Conservation (phyloP, 2,113 vertebrate genomes). For the Pyxicephalus adspersus region DNA sequence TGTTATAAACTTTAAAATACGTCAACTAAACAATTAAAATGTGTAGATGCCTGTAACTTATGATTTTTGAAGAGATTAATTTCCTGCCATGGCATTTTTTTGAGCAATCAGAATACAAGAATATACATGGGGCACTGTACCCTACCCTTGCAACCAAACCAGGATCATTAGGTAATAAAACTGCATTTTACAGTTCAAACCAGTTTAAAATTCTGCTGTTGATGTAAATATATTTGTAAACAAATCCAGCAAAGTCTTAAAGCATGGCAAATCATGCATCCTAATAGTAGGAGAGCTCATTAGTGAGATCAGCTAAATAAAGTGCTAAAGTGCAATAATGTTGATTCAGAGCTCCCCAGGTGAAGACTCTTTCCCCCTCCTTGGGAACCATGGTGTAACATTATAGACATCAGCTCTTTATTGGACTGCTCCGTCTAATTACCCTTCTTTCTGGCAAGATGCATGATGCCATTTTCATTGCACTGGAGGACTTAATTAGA, state of each 20-base stretch:
- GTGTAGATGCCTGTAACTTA: no score
- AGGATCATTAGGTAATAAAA: neutral
- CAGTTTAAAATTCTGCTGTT: slow-evolving; percentile 20
- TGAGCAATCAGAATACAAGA: no score
- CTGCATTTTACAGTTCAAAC: slow-evolving; percentile 5
- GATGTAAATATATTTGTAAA: slow-evolving; percentile 14
- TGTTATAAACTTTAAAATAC: no score
- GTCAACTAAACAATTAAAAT: no score
- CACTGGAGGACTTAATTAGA: slow-evolving; percentile 38
- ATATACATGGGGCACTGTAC: neutral
- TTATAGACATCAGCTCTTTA: slow-evolving; percentile 51
- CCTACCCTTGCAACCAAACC: neutral
- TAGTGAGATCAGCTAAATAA: slow-evolving; percentile 50
- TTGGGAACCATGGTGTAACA: slow-evolving; percentile 16
- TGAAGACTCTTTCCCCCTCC: slow-evolving; percentile 28
- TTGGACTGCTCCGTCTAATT: slow-evolving; percentile 42
- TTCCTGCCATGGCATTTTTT: no score
- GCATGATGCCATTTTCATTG: slow-evolving; percentile 39
- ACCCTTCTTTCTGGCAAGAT: slow-evolving; percentile 43
- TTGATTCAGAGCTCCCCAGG: slow-evolving; percentile 47
- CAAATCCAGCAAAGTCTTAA: slow-evolving; percentile 8
- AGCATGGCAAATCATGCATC: slow-evolving; percentile 28
- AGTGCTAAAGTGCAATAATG: slow-evolving; percentile 53
- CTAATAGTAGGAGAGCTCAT: slow-evolving; percentile 44
- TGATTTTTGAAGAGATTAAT: no score